phyloP scores from a whole-genome alignment of 2,797 vertebrate genomes.

The Zalophus californianus region DNA sequence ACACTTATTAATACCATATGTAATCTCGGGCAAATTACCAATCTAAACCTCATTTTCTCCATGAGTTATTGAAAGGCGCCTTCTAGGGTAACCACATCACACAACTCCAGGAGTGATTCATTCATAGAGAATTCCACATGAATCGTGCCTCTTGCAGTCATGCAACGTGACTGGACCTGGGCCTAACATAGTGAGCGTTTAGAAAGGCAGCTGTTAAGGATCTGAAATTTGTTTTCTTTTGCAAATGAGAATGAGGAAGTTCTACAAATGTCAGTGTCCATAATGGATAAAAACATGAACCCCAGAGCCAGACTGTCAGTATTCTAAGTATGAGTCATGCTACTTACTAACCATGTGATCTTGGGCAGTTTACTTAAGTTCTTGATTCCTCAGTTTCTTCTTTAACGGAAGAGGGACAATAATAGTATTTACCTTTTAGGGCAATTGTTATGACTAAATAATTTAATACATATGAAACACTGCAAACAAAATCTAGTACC shows the following conservation, averaged over 20 bases:
- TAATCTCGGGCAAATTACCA: background rate
- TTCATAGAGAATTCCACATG: background rate
- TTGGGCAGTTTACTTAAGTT: background rate
- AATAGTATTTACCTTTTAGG: background rate
- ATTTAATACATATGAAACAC: background rate
- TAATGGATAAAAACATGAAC: background rate
- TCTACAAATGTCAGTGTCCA: background rate
- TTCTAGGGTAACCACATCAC: background rate
- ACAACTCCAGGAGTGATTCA: background rate
- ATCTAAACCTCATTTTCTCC: background rate
- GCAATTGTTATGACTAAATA: background rate
- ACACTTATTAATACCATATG: background rate
- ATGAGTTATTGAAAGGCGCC: background rate
- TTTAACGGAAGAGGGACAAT: background rate
- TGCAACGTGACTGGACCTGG: background rate
- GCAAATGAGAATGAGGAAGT: background rate
- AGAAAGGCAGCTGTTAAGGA: background rate
- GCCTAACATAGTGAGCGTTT: background rate
- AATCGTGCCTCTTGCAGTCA: background rate
- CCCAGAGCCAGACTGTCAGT: background rate
- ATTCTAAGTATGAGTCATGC: background rate
- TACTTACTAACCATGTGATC: background rate
- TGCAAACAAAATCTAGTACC: background rate
- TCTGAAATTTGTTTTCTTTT: background rate
- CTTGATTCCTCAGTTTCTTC: background rate